Evolutionary conservation across 2,797 vertebrate genomes (phyloP).

Genomic region (Neomorphus geoffroyi): DNA sequence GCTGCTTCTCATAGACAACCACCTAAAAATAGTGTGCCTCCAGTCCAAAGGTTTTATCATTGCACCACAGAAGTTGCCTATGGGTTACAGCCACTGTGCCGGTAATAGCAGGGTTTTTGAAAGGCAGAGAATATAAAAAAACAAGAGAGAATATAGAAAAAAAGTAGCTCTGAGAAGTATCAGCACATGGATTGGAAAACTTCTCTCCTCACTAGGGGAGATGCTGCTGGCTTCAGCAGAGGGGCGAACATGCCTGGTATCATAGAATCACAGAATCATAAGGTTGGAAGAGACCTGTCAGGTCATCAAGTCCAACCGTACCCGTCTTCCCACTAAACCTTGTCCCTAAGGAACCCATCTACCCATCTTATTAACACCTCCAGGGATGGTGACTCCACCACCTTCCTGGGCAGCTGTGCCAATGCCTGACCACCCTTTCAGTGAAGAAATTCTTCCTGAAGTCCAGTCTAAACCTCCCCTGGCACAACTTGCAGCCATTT

Average conservation of each 20-base stretch:
- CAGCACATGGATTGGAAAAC: background rate
- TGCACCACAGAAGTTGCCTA: background rate
- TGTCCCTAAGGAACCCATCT: too few species aligned
- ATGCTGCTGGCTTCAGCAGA: background rate
- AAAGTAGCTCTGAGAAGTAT: background rate
- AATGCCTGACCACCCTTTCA: too few species aligned
- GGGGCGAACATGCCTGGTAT: background rate
- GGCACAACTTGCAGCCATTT: too few species aligned
- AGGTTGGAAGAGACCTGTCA: too few species aligned
- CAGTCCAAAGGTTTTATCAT: background rate
- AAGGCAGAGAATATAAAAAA: background rate
- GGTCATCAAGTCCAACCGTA: too few species aligned
- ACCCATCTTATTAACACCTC: too few species aligned
- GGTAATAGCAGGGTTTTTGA: background rate
- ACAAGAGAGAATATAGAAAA: background rate
- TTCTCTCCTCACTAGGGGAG: background rate
- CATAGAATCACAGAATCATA: too few species aligned
- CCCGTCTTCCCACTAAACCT: too few species aligned
- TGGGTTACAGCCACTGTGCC: background rate
- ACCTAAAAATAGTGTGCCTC: background rate
- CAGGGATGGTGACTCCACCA: too few species aligned
- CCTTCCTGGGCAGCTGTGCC: too few species aligned
- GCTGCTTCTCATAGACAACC: background rate
- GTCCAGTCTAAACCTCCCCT: too few species aligned
- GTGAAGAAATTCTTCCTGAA: too few species aligned